Percentiles rank a stretch among this genome's conserved stretches.
These are phyloP conservation scores for Raja brachyura DNA, from an alignment of 2,113 vertebrate species.

Conservation along the genomic window DNA sequence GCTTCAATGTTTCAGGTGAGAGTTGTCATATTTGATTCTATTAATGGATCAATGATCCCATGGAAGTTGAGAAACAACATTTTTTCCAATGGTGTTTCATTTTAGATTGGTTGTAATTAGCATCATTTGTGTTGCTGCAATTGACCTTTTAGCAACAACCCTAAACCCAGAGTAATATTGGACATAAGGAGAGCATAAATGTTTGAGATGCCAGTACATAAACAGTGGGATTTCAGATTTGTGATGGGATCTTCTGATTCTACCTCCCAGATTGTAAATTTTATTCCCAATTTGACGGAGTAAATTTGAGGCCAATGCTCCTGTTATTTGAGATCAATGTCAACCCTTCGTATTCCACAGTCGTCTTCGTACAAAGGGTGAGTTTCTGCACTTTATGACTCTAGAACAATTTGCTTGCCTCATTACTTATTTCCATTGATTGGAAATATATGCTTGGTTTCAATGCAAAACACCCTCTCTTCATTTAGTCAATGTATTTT, in stretches of 20 bases:
- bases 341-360: too few species aligned
- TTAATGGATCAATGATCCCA: not conserved
- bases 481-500: too few species aligned
- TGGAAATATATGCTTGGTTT: too few species aligned
- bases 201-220: not conserved
- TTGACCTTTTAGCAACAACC: not conserved
- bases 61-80: not conserved
- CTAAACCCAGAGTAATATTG: not conserved
- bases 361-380: not conserved
- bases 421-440: too few species aligned
- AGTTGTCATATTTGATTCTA: not conserved
- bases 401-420: too few species aligned
- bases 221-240: not conserved
- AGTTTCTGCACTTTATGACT: not conserved
- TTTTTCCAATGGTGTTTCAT: not conserved
- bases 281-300: not conserved
- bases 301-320: not conserved
- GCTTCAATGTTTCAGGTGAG: not conserved
- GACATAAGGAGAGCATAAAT: not conserved
- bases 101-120: not conserved
- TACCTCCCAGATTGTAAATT: not conserved
- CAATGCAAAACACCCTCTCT: too few species aligned
- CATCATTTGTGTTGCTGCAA: not conserved
- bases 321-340: not conserved
- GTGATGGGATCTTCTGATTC: not conserved